phyloP scores from a whole-genome alignment of 2,797 vertebrate genomes.

The Tenualosa thibaudeaui region DNA sequence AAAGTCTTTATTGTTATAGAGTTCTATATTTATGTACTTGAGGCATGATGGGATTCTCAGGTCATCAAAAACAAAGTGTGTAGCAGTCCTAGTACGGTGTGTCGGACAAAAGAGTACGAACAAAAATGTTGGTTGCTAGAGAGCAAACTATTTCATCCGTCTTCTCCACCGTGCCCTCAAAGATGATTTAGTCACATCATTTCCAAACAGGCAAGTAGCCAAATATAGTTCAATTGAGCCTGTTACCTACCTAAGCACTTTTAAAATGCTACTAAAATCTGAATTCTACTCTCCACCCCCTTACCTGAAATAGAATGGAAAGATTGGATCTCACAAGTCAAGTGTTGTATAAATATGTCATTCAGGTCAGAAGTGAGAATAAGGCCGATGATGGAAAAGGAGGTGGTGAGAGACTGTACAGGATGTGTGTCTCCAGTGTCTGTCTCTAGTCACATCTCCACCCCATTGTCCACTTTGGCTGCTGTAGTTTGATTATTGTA shows the following conservation, averaged over 20 bases:
- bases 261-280: background rate
- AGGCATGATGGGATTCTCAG: conserved; percentile 6
- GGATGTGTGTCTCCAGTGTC: too few species aligned
- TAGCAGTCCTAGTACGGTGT: background rate
- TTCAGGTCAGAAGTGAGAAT: background rate
- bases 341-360: background rate
- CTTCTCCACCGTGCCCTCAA: background rate
- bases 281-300: background rate
- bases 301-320: background rate
- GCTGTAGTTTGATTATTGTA: background rate
- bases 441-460: too few species aligned
- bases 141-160: background rate
- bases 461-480: background rate
- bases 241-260: conserved; percentile 10
- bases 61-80: background rate
- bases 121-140: background rate
- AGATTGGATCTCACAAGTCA: background rate
- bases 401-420: background rate
- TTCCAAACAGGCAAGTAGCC: background rate
- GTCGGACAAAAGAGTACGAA: background rate
- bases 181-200: background rate
- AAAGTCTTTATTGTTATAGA: conserved; percentile 5
- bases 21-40: conserved; percentile 10
- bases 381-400: background rate
- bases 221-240: background rate